phyloP scores from a whole-genome alignment of 2,888 invertebrate species.

The Tineola bisselliella region DNA sequence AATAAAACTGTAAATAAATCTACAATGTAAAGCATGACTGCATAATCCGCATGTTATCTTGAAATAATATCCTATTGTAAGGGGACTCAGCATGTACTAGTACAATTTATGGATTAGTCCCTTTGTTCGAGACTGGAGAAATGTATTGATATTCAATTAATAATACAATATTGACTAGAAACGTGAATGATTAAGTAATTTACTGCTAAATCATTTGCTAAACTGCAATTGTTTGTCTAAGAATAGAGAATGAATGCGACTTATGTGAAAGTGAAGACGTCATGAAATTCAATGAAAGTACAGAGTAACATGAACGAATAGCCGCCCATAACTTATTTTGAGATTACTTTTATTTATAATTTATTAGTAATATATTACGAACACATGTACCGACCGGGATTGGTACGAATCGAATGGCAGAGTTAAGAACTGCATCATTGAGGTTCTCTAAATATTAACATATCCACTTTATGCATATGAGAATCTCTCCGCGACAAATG shows the following conservation, averaged over 20 bases:
- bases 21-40: neutral
- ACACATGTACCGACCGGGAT: too few relatives aligned
- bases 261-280: too few relatives aligned
- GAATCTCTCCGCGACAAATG: neutral
- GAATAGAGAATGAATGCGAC: too few relatives aligned
- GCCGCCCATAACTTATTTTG: too few relatives aligned
- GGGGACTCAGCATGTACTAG: constrained; percentile 24
- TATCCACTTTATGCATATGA: neutral
- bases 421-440: too few relatives aligned
- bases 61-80: neutral
- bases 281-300: too few relatives aligned
- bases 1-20: neutral
- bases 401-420: too few relatives aligned
- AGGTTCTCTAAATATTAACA: too few relatives aligned
- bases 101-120: constrained; percentile 43
- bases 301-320: too few relatives aligned
- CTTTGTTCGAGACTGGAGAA: constrained; percentile 23
- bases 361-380: too few relatives aligned
- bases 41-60: neutral
- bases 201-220: neutral
- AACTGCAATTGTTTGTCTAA: neutral
- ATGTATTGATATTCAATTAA: constrained; percentile 40
- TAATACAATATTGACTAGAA: neutral
- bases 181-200: neutral
- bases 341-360: too few relatives aligned